Base-by-base conservation (phyloP, 2,888 invertebrate species). In the Cephus pygmeus region DNA sequence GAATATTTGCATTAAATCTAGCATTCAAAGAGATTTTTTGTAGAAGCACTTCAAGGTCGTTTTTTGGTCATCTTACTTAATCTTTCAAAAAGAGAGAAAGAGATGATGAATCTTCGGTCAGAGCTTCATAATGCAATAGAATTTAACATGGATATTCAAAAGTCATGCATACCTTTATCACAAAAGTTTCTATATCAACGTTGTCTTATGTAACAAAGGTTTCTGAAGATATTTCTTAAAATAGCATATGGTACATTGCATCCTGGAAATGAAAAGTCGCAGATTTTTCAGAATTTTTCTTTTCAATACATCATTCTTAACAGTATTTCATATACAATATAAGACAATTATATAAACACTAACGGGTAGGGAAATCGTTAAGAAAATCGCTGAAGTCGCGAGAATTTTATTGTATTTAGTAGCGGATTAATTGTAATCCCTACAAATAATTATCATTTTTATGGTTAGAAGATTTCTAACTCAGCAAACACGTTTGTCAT, bases 91-190 rank as follows among this genome's bases (percentile, higher is more conserved):
- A 23, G 23, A 56, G 2, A 56, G 1, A 23, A 9, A 23, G 6
- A 56, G 23, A 23, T 15, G 23, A 2, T 15, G 9, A 23, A 56
- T 1, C 23, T 56, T 9, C 23, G 2, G 23, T 56, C 56, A 56
- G 56, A 0, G 23, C 9, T 56, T 23, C 23, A 23, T 56, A 23
- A 56, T 56, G 56, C 23, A 56, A 56, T 9, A 56, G 56, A 23
- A 56, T 56, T 23, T 0, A 23, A 2, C 9, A 23, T 56, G 56
- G 1, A 56, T 23, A 23, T 56, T 56, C 2, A 9, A 12, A 31
- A 77, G 73, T 76, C 69, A 77, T 79, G n/a, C 11, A 75, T 79
- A 15, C 15, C 35, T 4, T 73, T 68, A 36, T 73, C 31, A 77
- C 12, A 69, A 23, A 56, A 23, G 23, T 9, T 6, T 23, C 56